Evolutionary conservation across 92 coral and sea anemone genomes (phyloP).

Genomic region (Palythoa caribaeorum): DNA sequence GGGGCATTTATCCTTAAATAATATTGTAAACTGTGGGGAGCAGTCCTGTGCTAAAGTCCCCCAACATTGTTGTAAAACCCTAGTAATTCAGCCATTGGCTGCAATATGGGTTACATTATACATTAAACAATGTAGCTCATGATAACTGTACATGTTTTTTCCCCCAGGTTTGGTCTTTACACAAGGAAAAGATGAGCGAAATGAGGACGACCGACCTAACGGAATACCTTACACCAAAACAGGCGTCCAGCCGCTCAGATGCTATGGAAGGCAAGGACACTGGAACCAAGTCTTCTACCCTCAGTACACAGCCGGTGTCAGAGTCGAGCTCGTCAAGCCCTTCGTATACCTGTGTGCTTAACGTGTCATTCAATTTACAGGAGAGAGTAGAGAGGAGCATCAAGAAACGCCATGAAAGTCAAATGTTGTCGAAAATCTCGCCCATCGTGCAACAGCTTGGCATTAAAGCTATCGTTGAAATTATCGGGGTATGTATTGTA

Average conservation of each 20-base stretch:
- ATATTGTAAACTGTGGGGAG: no score
- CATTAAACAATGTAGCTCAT: background rate
- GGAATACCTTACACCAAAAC: constrained; percentile 82
- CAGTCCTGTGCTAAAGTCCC: no score
- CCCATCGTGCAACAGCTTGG: constrained; percentile 82
- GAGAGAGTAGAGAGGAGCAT: constrained; percentile 83
- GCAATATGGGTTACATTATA: no score
- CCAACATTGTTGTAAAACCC: no score
- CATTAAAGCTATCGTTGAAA: constrained; percentile 79
- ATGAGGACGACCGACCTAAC: constrained; percentile 74
- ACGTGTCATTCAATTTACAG: constrained; percentile 85
- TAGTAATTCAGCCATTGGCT: no score
- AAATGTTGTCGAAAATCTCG: constrained; percentile 87
- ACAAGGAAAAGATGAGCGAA: constrained; percentile 84
- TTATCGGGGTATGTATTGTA: constrained; percentile 82
- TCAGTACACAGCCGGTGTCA: constrained; percentile 52
- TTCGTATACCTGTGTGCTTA: constrained; percentile 64
- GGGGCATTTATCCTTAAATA: no score
- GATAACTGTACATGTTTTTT: background rate
- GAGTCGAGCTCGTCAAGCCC: constrained; percentile 49
- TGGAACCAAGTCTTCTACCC: constrained; percentile 55
- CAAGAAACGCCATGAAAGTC: constrained; percentile 87
- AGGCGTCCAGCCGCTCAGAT: constrained; percentile 67
- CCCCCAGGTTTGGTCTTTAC: constrained; percentile 80
- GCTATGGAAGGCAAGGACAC: constrained; percentile 62